Conservation (phyloP, 1,140 invertebrate genomes). For the Philotrypesis tridentata region DNA sequence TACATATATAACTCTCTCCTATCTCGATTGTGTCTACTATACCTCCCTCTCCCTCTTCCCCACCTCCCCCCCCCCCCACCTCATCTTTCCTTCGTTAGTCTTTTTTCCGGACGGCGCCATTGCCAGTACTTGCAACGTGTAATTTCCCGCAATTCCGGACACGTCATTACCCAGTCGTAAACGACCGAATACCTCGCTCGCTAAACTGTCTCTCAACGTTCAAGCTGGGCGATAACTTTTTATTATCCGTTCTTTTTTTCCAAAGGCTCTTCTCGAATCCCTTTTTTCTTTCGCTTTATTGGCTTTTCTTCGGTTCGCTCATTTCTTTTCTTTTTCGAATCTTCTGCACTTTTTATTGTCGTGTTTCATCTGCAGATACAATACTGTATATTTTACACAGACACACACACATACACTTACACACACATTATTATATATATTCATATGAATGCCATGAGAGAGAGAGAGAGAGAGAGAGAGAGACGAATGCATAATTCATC, state of each 20-base stretch:
- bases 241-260: slow-evolving; percentile 32
- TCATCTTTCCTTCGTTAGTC: neutral
- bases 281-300: slow-evolving; percentile 15
- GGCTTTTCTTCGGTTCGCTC: neutral
- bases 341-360: slow-evolving; percentile 5
- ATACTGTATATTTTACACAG: no score
- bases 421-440: no score
- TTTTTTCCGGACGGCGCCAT: slow-evolving; percentile 21
- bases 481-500: neutral
- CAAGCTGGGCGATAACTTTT: slow-evolving; percentile 41
- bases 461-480: no score
- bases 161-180: slow-evolving; percentile 56
- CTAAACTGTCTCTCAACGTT: slow-evolving; percentile 43
- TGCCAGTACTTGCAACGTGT: slow-evolving; percentile 44
- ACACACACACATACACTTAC: no score
- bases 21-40: neutral
- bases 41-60: neutral
- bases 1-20: neutral
- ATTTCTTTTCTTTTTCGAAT: neutral
- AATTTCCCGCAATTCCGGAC: slow-evolving; percentile 57
- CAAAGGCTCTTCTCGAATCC: neutral
- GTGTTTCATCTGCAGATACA: neutral
- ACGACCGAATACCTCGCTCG: slow-evolving; percentile 37
- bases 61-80: neutral
- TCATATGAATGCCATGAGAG: neutral